Evolutionary conservation across 2,888 invertebrate genomes (phyloP).

Genomic region (Torymus aiolomorphi): DNA sequence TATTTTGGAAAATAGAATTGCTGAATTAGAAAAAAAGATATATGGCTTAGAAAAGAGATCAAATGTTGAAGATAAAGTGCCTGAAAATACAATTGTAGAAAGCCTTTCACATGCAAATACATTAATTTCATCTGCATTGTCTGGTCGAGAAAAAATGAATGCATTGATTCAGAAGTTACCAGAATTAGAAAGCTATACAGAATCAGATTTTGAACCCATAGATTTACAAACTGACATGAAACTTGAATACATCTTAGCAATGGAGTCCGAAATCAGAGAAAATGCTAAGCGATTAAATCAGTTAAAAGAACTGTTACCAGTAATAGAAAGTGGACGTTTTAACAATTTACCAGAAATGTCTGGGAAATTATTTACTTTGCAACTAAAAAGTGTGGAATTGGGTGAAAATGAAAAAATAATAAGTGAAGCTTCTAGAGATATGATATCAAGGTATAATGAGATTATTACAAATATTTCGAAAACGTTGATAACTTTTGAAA

Average conservation of each 20-base stretch:
- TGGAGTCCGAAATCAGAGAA: conserved; percentile 75
- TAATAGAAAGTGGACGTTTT: conserved; percentile 75
- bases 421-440: conserved; percentile 72
- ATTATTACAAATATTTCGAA: conserved; percentile 76
- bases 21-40: conserved; percentile 75
- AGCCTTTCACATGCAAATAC: conserved; percentile 76
- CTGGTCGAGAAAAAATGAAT: conserved; percentile 77
- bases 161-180: conserved; percentile 75
- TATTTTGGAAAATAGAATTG: conserved; percentile 76
- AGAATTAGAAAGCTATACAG: conserved; percentile 76
- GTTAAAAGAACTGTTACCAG: conserved; percentile 73
- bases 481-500: conserved; percentile 76
- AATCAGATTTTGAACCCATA: conserved; percentile 74
- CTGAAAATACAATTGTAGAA: conserved; percentile 74
- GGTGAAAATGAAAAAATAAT: conserved; percentile 73
- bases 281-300: conserved; percentile 72
- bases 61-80: conserved; percentile 63
- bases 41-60: conserved; percentile 70
- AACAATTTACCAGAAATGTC: conserved; percentile 74
- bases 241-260: conserved; percentile 75
- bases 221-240: conserved; percentile 76
- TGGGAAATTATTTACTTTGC: conserved; percentile 74
- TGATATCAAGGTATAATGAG: conserved; percentile 76
- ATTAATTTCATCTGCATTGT: conserved; percentile 77
- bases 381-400: conserved; percentile 72